Base-by-base conservation (phyloP, 2,113 vertebrate genomes). In the Syrrhaptes paradoxus region DNA sequence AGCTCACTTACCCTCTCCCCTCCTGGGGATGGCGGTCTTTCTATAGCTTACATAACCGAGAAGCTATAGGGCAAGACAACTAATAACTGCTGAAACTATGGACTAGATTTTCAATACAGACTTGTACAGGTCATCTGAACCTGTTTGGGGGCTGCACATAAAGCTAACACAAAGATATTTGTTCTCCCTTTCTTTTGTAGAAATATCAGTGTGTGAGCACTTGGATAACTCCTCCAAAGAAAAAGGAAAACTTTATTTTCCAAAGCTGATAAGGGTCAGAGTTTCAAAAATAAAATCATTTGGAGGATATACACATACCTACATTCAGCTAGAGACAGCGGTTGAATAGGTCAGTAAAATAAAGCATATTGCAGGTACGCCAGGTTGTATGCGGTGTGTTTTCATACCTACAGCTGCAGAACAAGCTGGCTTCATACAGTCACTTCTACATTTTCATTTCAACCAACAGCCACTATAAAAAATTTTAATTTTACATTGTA, bases 381-480 rank as follows among this genome's bases (percentile, higher is more conserved):
- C 3, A 72, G n/a, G 22, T 8, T 8, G 36, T 34, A 10, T 2
- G 1, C 1, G 0, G 16, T 16, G 34, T 34, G 9, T 46, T 92
- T 81, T 52, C 5, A 0, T 15, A 31, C 17, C 36, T 3, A 22
- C 12, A 83, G 22, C 43, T 59, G 67, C 67, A 85, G 36, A 85
- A 28, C 0, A 1, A 92, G 25, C 51, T 74, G 46, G 15, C 70
- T 72, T 70, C 54, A 48, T 1, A 36, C 13, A 79, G 10, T 13
- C 25, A 15, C 16, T 38, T 68, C 28, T 65, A 58, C 11, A 76
- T 34, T 76, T 51, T 43, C 13, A 67, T 65, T 76, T 76, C 59
- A 52, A 45, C 5, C 24, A 65, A 7, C 13, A 87, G 31, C 4
- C 19, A 48, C 52, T 41, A 46, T 5, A 11, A 54, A 58, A 38